Conservation (phyloP, 1,140 invertebrate genomes). For the Triops longicaudatus region DNA sequence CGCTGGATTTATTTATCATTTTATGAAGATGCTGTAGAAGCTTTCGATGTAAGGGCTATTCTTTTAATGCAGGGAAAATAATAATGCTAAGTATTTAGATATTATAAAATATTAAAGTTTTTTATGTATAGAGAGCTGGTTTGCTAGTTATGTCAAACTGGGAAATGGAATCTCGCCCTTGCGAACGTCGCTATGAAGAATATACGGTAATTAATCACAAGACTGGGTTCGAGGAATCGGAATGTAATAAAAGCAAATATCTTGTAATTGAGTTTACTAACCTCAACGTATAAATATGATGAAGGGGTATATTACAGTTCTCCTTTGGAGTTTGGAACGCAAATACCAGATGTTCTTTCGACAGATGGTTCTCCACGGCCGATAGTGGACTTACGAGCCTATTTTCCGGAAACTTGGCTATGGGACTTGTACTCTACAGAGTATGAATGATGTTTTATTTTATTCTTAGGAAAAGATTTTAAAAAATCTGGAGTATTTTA, state of each 20-base stretch:
- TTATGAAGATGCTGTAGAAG: conserved; percentile 42
- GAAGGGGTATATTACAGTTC: too few species aligned
- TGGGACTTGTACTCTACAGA: conserved; percentile 45
- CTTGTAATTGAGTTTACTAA: too few species aligned
- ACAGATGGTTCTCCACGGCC: too few species aligned
- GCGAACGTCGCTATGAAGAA: conserved; percentile 30
- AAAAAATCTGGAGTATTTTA: too few species aligned
- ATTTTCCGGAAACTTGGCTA: conserved; percentile 61
- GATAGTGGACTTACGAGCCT: conserved; percentile 42
- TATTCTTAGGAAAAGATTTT: background rate
- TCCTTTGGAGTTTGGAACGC: too few species aligned
- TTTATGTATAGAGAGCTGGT: conserved; percentile 43
- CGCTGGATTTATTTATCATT: conserved; percentile 16
- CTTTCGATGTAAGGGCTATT: conserved; percentile 38
- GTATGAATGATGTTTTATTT: conserved; percentile 35
- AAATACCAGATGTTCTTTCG: too few species aligned
- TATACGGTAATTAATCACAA: too few species aligned
- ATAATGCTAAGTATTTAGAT: too few species aligned
- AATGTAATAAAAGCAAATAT: too few species aligned
- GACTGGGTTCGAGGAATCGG: too few species aligned
- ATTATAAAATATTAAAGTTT: conserved; percentile 12
- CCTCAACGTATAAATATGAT: too few species aligned
- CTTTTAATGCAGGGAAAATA: background rate
- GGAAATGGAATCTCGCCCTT: conserved; percentile 45
- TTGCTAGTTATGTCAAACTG: conserved; percentile 47